Evolutionary conservation across 2,113 vertebrate species (phyloP).

Genomic region (Ellobius talpinus): DNA sequence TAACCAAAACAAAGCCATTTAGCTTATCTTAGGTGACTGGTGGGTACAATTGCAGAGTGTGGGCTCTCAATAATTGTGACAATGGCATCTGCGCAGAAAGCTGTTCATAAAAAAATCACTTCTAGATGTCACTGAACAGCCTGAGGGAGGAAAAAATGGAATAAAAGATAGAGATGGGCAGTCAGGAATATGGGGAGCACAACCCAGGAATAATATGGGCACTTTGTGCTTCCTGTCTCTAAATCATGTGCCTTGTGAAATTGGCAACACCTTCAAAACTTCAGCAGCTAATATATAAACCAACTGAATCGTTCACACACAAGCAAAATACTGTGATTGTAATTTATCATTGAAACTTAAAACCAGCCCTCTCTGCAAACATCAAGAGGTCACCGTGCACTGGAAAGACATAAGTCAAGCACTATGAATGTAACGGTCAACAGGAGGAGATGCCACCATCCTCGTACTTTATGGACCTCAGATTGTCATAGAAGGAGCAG

Average conservation of each 20-base stretch:
- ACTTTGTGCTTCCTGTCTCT: too few species aligned
- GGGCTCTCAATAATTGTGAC: not conserved
- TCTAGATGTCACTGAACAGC: not conserved
- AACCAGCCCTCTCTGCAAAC: not conserved
- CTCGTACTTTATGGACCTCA: not conserved
- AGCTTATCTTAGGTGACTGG: conserved; percentile 65
- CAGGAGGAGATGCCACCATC: not conserved
- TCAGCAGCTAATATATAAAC: not conserved
- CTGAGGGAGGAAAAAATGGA: not conserved
- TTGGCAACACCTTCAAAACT: not conserved
- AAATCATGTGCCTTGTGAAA: not conserved
- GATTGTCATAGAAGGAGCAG: not conserved
- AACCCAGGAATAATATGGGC: not conserved
- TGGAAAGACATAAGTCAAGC: not conserved
- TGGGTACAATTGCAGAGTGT: not conserved
- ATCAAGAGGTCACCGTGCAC: not conserved
- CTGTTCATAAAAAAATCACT: not conserved
- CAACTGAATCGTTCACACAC: not conserved
- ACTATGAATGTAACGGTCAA: not conserved
- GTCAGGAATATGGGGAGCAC: not conserved
- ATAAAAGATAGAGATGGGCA: not conserved
- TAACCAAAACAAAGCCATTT: conserved; percentile 60
- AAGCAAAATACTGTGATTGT: conserved; percentile 3
- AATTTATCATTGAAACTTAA: conserved; percentile 20
- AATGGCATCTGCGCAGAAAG: not conserved